Evolutionary conservation across 2,888 invertebrate genomes (phyloP), one percentile per base, ranked within the genome.

Genomic region (Cerastoderma edule): DNA sequence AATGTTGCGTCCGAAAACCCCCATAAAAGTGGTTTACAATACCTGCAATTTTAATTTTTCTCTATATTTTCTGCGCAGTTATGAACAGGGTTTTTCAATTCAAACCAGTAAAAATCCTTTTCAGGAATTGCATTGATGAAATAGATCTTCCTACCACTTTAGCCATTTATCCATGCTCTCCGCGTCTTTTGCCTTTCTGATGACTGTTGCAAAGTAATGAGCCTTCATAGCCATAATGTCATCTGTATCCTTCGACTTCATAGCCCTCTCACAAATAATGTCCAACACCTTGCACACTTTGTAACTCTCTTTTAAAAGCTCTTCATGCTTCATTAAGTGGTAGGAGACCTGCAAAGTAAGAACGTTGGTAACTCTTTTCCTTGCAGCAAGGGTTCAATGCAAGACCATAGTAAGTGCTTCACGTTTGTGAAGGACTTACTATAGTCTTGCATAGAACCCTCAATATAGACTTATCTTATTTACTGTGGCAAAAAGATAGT

Each of bases 241-340:
- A 91, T 99, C 98, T 0, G 95, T 95, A 82, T 98, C 97, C 48
- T 91, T 95, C 94, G 44, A 95, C 80, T 91, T 92, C 80, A 96
- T 96, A 95, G 98, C 96, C 94, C 98, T 97, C 89, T 97, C 97
- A 88, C 96, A 95, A 94, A 99, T 95, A 72, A 96, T 92, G 86
- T 96, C 96, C 77, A 99, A 93, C 0, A 98, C 96, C 90, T 96
- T 96, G 84, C 95, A 92, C 35, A 95, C 93, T 92, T 96, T 96
- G 19, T 95, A 94, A 71, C 96, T 94, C 93, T 97, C 95, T 27
- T 65, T 66, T 46, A 82, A 35, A 50, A 82, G 27, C 24, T 67
- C 67, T n/a, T 69, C 56, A 39, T 74, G 28, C 2, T 68, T 67
- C 67, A 67, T 35, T 39, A 77, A 8, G 27, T 76, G 71, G 56